Evolutionary conservation across 1,140 invertebrate species (phyloP), one percentile per base, ranked within the genome.

Genomic region (Drosophila bipectinata): DNA sequence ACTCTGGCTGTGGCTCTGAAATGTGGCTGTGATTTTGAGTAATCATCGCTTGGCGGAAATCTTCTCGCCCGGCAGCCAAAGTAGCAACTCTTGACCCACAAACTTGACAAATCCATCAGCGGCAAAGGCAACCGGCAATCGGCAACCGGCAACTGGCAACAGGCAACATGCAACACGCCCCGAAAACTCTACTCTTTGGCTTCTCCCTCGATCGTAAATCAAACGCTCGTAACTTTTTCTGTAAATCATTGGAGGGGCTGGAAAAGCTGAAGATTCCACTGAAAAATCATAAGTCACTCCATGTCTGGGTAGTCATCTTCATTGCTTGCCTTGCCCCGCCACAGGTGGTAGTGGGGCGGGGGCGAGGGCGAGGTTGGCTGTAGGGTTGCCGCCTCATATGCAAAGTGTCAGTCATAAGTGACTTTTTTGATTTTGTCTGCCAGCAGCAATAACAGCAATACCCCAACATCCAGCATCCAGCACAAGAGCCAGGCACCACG

Each of bases 391-490:
- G 72, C 77, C 73, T 82, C 63, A 72, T 79, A 87, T 87, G 83
- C 83, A 87, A 87, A 87, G 83, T 88, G 83, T 87, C 83, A 87
- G 83, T 87, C 83, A 87, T 82, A 88, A 87, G 83, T 83, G 83
- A 88, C 83, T 88, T 69, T 87, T 87, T 87, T 77, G 83, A 88
- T 87, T 87, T 87, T 87, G 74, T 69, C 82, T 87, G 82, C 77
- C 69, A 69, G 63, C 68, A 79, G 53, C 79, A 77, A 62, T 73
- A 71, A 55, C 79, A 67, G 37, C 67, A 41, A 26, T 56, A 66
- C 54, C 48, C 7, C 68, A 59, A 66, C 59, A 58, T 48, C 80
- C 73, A 72, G 67, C 79, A 57, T 77, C 66, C 41, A 18, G 18
- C 18, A 6, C 75, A 62, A 59, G 64, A 61, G 52, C 80, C 73